Base-by-base conservation (phyloP, 2,797 vertebrate genomes). In the Molossus alvarezi region DNA sequence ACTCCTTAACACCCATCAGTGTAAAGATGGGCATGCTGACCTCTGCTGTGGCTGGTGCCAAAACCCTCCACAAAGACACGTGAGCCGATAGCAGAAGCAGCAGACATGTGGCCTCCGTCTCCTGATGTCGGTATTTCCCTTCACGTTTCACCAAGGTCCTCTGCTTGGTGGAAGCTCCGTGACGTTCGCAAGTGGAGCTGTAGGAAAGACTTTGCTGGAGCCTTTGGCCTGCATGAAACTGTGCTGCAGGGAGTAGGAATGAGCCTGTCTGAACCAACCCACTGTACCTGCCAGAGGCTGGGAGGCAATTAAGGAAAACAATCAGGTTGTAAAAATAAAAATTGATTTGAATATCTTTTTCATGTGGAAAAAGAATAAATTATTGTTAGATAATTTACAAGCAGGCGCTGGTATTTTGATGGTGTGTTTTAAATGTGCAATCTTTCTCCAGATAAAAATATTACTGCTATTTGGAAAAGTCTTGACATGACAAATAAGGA, bases 401-500 rank as follows among this genome's bases (percentile, higher is more conserved):
- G 67, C 45, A 85, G 80, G 9, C 71, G 18, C 12, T 73, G 14
- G 29, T 18, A 51, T 79, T 96, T 55, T 75, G 62, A 91, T 41
- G 88, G 29, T 73, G 67, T 60, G 69, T 83, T 94, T 92, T 82
- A 64, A 95, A 88, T 92, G 37, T 33, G 9, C 73, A 81, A 6
- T 82, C 69, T 92, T 88, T 89, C 88, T 92, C 72, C 29, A 82
- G n/a, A 92, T 94, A 72, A 96, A 92, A 96, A 81, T 79, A 91
- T 62, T 80, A 48, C 23, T 90, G 69, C 67, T 75, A 65, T 93
- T 95, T 94, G 53, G 72, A 64, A 81, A 94, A 92, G 60, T 77
- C 88, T 93, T 92, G 88, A 64, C 53, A 84, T 88, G 72, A 88
- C 72, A 93, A 94, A 82, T 77, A 93, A 95, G 88, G 67, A 79